Evolutionary conservation across 2,888 invertebrate genomes (phyloP).

Genomic region (Dasypolia templi): DNA sequence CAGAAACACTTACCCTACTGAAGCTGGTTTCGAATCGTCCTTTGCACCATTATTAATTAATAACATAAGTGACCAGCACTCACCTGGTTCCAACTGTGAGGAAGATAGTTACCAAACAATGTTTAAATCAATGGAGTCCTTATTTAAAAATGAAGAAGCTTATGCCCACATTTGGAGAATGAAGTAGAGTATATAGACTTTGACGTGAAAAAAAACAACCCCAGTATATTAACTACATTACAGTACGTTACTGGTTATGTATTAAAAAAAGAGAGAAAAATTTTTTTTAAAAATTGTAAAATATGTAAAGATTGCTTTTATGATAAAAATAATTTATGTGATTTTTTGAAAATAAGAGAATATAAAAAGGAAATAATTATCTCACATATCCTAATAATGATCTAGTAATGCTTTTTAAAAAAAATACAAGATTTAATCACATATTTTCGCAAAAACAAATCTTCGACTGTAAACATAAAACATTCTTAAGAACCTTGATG

Average conservation of each 20-base stretch:
- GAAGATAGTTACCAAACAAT: slow-evolving; percentile 16
- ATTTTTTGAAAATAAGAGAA: slow-evolving; percentile 10
- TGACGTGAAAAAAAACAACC: slow-evolving; percentile 15
- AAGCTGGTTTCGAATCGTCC: too few relatives aligned
- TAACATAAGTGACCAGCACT: slow-evolving; percentile 16
- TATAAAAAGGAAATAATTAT: neutral
- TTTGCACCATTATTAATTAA: too few relatives aligned
- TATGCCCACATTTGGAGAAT: slow-evolving; percentile 1
- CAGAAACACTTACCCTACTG: too few relatives aligned
- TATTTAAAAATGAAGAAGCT: neutral
- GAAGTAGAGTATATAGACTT: neutral
- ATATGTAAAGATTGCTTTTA: neutral
- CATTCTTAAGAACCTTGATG: neutral
- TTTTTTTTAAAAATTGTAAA: neutral
- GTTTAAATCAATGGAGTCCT: neutral
- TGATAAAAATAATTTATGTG: neutral
- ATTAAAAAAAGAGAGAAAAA: neutral
- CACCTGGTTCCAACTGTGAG: slow-evolving; percentile 26
- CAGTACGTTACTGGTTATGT: slow-evolving; percentile 15
- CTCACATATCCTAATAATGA: neutral
- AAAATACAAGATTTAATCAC: slow-evolving; percentile 5
- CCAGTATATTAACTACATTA: slow-evolving; percentile 7
- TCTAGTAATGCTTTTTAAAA: neutral
- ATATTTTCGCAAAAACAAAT: neutral
- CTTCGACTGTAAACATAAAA: neutral